Evolutionary conservation across 2,888 invertebrate genomes (phyloP).

Genomic region (Ichneumoninae sp.): DNA sequence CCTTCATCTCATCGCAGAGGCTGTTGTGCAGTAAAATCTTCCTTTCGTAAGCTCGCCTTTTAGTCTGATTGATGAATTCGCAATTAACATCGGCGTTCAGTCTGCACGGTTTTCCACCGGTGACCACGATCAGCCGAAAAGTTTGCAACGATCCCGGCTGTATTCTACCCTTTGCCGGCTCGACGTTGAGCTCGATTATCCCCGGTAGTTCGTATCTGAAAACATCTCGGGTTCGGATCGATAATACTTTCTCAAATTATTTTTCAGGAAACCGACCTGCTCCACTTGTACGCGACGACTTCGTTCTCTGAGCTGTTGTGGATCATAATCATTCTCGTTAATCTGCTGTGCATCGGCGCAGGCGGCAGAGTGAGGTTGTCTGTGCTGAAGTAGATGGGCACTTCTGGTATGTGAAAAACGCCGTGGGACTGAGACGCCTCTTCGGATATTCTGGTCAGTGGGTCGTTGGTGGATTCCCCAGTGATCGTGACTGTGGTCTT

Average conservation of each 20-base stretch:
- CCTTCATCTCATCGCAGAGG: conserved; percentile 74
- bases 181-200: conserved; percentile 74
- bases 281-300: conserved; percentile 82
- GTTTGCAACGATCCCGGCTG: conserved; percentile 80
- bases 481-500: conserved; percentile 63
- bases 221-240: background rate
- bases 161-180: conserved; percentile 80
- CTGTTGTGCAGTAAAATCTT: conserved; percentile 74
- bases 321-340: conserved; percentile 82
- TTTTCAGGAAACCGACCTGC: conserved; percentile 73
- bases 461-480: conserved; percentile 65
- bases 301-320: conserved; percentile 80
- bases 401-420: conserved; percentile 64
- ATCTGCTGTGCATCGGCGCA: conserved; percentile 78
- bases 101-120: conserved; percentile 79
- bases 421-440: conserved; percentile 42
- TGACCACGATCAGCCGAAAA: conserved; percentile 79
- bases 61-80: conserved; percentile 81
- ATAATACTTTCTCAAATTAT: background rate
- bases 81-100: conserved; percentile 79
- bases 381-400: conserved; percentile 79
- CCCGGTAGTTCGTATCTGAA: conserved; percentile 77
- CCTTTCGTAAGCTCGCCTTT: conserved; percentile 79
- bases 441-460: conserved; percentile 31
- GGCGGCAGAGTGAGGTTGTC: conserved; percentile 80